Conservation (phyloP, 2,113 vertebrate genomes). For the Azemiops feae region DNA sequence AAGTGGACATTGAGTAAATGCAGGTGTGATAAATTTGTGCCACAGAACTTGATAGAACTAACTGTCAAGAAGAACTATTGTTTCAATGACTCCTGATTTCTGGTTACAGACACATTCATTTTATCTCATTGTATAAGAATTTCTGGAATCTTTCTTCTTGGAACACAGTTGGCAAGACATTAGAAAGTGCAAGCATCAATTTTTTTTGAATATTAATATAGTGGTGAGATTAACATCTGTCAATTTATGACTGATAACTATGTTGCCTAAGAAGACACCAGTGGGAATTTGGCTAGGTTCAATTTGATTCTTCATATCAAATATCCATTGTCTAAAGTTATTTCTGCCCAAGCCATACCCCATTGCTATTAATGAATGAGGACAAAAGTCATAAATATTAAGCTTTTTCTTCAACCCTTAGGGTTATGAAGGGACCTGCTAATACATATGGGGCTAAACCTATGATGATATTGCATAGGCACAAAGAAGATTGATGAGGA, state of each 20-base stretch:
- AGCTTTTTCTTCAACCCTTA: not conserved
- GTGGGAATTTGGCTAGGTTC: not conserved
- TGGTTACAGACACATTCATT: not conserved
- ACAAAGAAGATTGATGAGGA: not conserved
- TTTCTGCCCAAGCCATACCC: not conserved
- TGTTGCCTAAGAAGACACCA: not conserved
- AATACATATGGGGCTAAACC: not conserved
- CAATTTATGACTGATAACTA: not conserved
- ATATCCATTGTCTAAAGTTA: not conserved
- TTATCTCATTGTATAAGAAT: not conserved
- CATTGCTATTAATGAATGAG: not conserved
- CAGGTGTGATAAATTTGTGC: not conserved
- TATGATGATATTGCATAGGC: not conserved
- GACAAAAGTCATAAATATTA: not conserved
- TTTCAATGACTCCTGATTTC: not conserved
- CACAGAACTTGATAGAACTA: not conserved
- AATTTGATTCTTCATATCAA: not conserved
- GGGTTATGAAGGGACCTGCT: not conserved
- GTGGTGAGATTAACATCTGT: not conserved
- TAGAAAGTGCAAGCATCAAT: not conserved
- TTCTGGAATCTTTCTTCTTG: not conserved
- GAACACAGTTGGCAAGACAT: not conserved
- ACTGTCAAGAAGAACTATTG: not conserved
- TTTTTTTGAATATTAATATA: not conserved
- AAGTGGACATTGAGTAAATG: not conserved